These are phyloP conservation scores for Dysmachus trigonus DNA, from an alignment of 2,888 invertebrate species.

Conservation along the genomic window DNA sequence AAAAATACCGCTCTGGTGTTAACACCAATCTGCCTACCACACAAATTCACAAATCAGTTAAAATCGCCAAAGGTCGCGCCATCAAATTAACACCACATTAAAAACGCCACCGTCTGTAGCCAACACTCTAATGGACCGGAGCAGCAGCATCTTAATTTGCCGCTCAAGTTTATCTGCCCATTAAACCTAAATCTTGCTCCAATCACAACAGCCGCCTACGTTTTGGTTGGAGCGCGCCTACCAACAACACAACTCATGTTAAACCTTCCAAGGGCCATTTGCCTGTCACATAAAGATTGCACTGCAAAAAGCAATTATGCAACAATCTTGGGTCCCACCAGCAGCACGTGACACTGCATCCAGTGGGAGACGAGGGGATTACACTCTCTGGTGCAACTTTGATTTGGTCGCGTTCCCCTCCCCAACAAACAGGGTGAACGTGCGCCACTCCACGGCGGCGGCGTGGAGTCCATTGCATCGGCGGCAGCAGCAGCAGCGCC, in stretches of 20 bases:
- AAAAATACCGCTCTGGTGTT: background rate
- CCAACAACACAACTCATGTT: background rate
- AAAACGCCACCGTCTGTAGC: background rate
- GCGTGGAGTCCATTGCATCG: background rate
- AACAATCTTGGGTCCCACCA: background rate
- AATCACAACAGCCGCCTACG: background rate
- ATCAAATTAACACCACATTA: background rate
- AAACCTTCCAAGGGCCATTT: background rate
- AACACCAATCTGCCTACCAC: background rate
- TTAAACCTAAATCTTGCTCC: background rate
- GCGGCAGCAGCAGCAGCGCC: no score
- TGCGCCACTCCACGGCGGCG: background rate
- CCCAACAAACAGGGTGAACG: background rate
- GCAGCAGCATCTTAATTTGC: background rate
- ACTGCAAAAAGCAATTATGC: constrained; percentile 8
- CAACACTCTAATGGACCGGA: background rate
- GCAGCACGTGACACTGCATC: background rate
- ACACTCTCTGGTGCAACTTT: background rate
- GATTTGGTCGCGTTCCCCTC: no score
- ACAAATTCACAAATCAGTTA: background rate
- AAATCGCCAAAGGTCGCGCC: background rate
- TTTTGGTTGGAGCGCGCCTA: background rate
- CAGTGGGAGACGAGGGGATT: background rate
- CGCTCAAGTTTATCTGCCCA: background rate
- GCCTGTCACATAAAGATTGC: background rate